phyloP scores from a whole-genome alignment of 1,140 invertebrate genomes.

The Drosophila hydei region DNA sequence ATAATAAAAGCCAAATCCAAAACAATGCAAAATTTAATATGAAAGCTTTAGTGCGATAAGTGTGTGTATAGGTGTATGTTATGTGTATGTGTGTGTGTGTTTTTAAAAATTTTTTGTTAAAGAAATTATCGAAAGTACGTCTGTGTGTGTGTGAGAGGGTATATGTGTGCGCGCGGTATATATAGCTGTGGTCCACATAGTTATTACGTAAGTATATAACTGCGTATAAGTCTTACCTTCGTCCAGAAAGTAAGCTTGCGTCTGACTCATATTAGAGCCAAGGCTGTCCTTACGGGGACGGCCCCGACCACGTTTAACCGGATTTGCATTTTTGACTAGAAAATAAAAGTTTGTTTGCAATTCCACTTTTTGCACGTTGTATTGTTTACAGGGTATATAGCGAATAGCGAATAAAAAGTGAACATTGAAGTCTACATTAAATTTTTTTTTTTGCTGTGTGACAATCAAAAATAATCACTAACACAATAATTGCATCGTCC shows the following conservation, averaged over 20 bases:
- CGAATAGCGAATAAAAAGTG: conserved; percentile 9
- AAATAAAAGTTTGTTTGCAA: conserved; percentile 68
- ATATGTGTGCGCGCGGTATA: conserved; percentile 20
- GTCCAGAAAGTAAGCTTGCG: conserved; percentile 85
- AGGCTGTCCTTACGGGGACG: conserved; percentile 86
- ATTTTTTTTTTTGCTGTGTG: conserved; percentile 7
- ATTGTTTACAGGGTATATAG: conserved; percentile 9
- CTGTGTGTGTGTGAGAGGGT: conserved; percentile 8
- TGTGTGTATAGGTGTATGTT: conserved; percentile 10
- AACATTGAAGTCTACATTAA: conserved; percentile 13
- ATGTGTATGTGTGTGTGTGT: background rate
- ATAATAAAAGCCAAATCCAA: conserved; percentile 22
- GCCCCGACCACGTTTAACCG: conserved; percentile 85
- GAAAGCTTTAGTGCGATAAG: conserved; percentile 30
- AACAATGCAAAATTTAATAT: conserved; percentile 43
- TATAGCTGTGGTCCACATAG: conserved; percentile 40
- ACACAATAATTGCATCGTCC: conserved; percentile 14
- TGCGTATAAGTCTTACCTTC: conserved; percentile 85
- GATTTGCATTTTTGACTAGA: conserved; percentile 82
- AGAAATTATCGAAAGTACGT: conserved; percentile 2
- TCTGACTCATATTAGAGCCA: conserved; percentile 82
- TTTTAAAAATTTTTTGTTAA: background rate
- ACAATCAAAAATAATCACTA: conserved; percentile 28
- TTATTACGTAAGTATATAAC: conserved; percentile 23
- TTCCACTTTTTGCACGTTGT: conserved; percentile 32